Conservation (phyloP, 2,888 invertebrate species). For the Pemphredon lugubris region DNA sequence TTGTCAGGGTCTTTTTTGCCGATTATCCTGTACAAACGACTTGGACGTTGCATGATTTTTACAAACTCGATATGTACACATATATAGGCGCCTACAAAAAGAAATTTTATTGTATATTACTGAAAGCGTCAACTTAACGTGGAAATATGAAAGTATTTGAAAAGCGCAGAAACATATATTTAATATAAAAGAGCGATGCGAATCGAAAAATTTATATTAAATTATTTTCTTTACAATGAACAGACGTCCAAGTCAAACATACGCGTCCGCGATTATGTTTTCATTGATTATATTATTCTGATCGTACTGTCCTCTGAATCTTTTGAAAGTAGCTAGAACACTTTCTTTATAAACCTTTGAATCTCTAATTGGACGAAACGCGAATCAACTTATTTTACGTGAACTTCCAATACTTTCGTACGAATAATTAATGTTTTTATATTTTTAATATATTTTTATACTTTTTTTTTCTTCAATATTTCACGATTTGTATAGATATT, state of each 20-base stretch:
- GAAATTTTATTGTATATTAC: slow-evolving; percentile 44
- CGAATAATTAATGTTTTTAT: slow-evolving; percentile 65
- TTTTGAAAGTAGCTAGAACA: slow-evolving; percentile 28
- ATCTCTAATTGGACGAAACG: slow-evolving; percentile 35
- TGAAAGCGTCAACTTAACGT: slow-evolving; percentile 38
- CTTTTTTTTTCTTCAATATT: slow-evolving; percentile 52
- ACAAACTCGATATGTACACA: slow-evolving; percentile 36
- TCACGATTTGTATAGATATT: slow-evolving; percentile 58
- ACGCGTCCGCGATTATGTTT: slow-evolving; percentile 63
- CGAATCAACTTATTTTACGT: slow-evolving; percentile 16
- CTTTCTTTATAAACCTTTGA: slow-evolving; percentile 24
- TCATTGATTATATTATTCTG: slow-evolving; percentile 72
- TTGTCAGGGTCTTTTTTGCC: slow-evolving; percentile 69
- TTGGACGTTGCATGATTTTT: slow-evolving; percentile 65
- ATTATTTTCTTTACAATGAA: slow-evolving; percentile 37
- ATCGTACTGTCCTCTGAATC: slow-evolving; percentile 51
- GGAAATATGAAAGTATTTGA: slow-evolving; percentile 39
- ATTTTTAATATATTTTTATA: slow-evolving; percentile 57
- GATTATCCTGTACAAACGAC: slow-evolving; percentile 68
- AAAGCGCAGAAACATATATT: slow-evolving; percentile 39
- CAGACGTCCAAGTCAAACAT: slow-evolving; percentile 59
- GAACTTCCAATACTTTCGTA: slow-evolving; percentile 76
- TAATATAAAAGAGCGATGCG: slow-evolving; percentile 47
- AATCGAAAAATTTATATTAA: slow-evolving; percentile 32
- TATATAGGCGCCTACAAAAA: slow-evolving; percentile 25